Evolutionary conservation across 2,888 invertebrate genomes (phyloP).

Genomic region (Caenorhabditis wallacei): DNA sequence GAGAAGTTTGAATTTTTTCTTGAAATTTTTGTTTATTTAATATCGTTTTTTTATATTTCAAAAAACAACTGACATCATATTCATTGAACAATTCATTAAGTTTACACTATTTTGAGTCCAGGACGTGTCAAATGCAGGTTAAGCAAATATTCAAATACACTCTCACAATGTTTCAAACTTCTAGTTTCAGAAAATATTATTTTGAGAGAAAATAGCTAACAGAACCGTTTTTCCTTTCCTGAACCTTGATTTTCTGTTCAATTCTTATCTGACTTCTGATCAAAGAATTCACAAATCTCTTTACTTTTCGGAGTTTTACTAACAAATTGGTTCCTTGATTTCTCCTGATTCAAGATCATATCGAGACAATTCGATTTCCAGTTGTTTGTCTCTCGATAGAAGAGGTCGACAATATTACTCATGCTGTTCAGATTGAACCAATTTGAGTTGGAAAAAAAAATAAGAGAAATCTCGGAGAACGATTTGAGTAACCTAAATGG

Average conservation of each 20-base stretch:
- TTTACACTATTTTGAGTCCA: background rate
- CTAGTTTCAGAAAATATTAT: too few species aligned
- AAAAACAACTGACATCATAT: conserved; percentile 8
- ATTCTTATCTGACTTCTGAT: too few species aligned
- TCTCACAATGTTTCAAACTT: too few species aligned
- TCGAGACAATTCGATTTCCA: background rate
- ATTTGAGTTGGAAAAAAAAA: conserved; percentile 2
- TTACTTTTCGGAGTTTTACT: too few species aligned
- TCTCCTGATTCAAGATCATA: background rate
- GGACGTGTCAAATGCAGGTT: conserved; percentile 14
- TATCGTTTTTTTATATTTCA: too few species aligned
- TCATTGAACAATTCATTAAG: conserved; percentile 1
- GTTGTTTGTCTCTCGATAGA: background rate
- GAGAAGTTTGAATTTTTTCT: background rate
- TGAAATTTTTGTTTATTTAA: too few species aligned
- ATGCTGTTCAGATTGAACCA: conserved; percentile 22
- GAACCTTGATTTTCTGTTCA: too few species aligned
- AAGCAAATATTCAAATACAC: background rate
- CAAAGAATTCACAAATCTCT: too few species aligned
- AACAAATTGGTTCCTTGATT: background rate
- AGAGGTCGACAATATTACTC: conserved; percentile 6
- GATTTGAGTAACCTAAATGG: conserved; percentile 13
- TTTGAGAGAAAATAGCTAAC: too few species aligned
- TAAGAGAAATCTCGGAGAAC: background rate
- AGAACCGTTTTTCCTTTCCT: too few species aligned